A percentile compares a stretch with the other conserved stretches of the same genome.
Conservation (phyloP, 2,113 vertebrate genomes). For the Trogon surrucura region DNA sequence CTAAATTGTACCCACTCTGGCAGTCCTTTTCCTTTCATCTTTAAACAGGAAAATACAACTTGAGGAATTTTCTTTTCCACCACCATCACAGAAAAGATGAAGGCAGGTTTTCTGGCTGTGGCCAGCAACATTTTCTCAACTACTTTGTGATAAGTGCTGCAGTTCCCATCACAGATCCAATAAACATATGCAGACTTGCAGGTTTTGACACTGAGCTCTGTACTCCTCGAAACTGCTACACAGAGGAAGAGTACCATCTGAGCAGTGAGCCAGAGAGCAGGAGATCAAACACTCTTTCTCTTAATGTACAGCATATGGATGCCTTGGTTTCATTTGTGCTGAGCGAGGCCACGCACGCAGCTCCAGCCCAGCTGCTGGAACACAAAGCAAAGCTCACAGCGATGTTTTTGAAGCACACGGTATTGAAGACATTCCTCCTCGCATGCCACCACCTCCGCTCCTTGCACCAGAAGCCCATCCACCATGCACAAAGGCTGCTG, state of each 20-base stretch:
- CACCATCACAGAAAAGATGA: not conserved
- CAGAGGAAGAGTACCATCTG: not conserved
- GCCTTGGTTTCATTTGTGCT: conserved; percentile 48
- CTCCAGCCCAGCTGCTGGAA: not conserved
- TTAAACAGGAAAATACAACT: not conserved
- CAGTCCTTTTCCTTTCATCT: not conserved
- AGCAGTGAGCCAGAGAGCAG: not conserved
- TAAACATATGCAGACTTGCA: not conserved
- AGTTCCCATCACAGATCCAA: not conserved
- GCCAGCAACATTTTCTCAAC: conserved; percentile 2
- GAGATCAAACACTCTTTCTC: conserved; percentile 21
- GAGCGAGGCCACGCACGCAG: not conserved
- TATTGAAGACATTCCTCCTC: not conserved
- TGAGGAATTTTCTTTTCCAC: not conserved
- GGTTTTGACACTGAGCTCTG: not conserved
- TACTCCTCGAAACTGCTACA: not conserved
- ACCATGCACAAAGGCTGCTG: not conserved
- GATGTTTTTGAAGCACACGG: not conserved
- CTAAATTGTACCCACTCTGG: not conserved
- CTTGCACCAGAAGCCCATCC: not conserved
- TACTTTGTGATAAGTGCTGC: not conserved
- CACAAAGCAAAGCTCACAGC: accelerated
- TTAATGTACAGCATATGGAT: conserved; percentile 44
- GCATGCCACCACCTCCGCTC: not conserved
- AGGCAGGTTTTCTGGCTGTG: not conserved